Base-by-base conservation (phyloP, 37 sponge, comb jelly and placozoan species). In the Diacarnus erythraeanus region DNA sequence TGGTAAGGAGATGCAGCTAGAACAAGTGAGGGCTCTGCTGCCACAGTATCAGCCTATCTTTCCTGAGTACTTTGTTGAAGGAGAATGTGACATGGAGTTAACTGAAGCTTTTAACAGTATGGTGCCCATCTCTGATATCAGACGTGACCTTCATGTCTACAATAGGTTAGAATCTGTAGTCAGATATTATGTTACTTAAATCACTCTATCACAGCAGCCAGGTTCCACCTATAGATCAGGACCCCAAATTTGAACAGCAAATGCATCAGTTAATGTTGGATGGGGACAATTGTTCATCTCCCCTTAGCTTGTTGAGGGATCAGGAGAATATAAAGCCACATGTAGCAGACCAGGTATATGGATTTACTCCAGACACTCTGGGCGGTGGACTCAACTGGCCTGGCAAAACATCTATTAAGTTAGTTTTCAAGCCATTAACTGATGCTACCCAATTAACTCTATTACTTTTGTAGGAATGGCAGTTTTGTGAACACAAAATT, bases 11-110 rank as follows among this genome's bases (percentile, higher is more conserved):
- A 22, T 71, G 22, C 63, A 42, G 12, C 75, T 85, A 4, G 91
- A 90, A 43, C 40, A 78, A 74, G n/a, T 90, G 15, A 71, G 91
- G 64, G 91, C 86, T n/a, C 8, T n/a, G 29, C 25, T 80, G 58
- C 59, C 64, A 25, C 60, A 58, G 51, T 90, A 86, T 57, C 57
- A 59, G 12, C 74, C 79, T 1, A 17, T 5, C 18, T 25, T 74
- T 25, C 35, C 58, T 20, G 27, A 72, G 2, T 38, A 5, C 61
- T 22, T 25, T 25, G 35, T 1, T 43, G 51, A 39, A 33, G 38
- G 33, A 3, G 1, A 17, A 21, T 38, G 69, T 34, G 75, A 71
- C 23, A 57, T 60, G 58, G 86, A 80, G 8, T 80, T 87, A 81
- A 87, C 87, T 18, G 71, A 38, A 25, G 81, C 71, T 15, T 58